phyloP scores from a whole-genome alignment of 2,113 vertebrate genomes.

The Anhinga anhinga region DNA sequence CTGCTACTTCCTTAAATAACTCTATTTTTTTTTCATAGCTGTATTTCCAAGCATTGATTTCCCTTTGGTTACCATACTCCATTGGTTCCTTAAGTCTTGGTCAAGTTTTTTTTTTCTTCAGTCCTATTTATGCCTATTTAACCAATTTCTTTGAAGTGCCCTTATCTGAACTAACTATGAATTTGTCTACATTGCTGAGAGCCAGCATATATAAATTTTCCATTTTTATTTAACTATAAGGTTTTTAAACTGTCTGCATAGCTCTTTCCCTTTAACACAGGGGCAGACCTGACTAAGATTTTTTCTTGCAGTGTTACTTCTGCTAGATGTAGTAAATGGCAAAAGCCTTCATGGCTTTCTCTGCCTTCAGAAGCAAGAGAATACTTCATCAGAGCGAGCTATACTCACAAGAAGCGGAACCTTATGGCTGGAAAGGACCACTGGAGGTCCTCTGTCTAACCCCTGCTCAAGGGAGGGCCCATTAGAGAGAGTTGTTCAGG shows the following conservation, averaged over 20 bases:
- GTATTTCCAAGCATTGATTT: constrained; percentile 12
- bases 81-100: neutral
- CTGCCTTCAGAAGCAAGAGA: neutral
- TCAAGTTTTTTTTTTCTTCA: constrained; percentile 38
- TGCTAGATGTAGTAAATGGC: neutral
- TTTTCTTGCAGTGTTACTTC: neutral
- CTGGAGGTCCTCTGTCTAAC: neutral
- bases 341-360: neutral
- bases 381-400: neutral
- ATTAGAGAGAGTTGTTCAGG: neutral
- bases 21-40: neutral
- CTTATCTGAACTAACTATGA: constrained; percentile 27
- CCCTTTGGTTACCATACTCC: neutral
- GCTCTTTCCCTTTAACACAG: constrained; percentile 32
- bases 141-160: constrained; percentile 38
- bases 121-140: constrained; percentile 2
- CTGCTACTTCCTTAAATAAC: constrained; percentile 10
- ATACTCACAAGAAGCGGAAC: neutral
- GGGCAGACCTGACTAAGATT: neutral
- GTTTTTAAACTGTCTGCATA: constrained; percentile 20
- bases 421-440: neutral
- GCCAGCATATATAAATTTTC: neutral
- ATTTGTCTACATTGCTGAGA: constrained; percentile 24
- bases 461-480: neutral
- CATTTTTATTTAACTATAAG: neutral